Evolutionary conservation across 1,140 invertebrate genomes (phyloP).

Genomic region (Prorops nasuta): DNA sequence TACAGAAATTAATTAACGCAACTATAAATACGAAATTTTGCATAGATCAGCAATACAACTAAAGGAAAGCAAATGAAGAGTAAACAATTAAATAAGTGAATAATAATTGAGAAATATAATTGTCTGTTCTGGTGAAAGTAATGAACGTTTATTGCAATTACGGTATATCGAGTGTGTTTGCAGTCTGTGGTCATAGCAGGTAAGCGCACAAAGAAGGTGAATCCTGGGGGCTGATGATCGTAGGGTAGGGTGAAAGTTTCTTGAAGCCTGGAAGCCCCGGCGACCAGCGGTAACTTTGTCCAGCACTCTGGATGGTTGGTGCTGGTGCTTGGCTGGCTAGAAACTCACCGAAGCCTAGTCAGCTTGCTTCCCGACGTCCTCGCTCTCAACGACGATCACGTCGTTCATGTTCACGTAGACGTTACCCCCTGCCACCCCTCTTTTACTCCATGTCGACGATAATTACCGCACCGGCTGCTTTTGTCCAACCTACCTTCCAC

Average conservation of each 20-base stretch:
- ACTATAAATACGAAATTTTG: too few species aligned
- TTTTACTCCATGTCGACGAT: slow-evolving; percentile 31
- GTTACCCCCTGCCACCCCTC: too few species aligned
- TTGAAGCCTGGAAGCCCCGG: slow-evolving; percentile 30
- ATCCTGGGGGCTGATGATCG: slow-evolving; percentile 22
- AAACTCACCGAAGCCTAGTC: slow-evolving; percentile 50
- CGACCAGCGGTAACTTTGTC: slow-evolving; percentile 41
- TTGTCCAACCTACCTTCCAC: slow-evolving; percentile 32
- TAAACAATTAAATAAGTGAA: too few species aligned
- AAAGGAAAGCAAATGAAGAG: too few species aligned
- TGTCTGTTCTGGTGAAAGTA: slow-evolving; percentile 1
- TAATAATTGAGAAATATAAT: not conserved
- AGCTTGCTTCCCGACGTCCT: slow-evolving; percentile 35
- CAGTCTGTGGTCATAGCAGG: slow-evolving; percentile 26
- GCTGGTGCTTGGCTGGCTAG: slow-evolving; percentile 43
- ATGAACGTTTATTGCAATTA: slow-evolving; percentile 36
- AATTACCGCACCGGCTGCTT: slow-evolving; percentile 42
- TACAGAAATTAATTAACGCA: too few species aligned
- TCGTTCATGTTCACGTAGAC: slow-evolving; percentile 30
- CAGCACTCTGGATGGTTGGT: slow-evolving; percentile 30
- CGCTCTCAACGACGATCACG: slow-evolving; percentile 20
- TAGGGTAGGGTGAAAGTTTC: slow-evolving; percentile 43
- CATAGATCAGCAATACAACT: too few species aligned
- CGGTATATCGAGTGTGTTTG: slow-evolving; percentile 29
- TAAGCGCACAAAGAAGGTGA: slow-evolving; percentile 37